Evolutionary conservation across 2,888 invertebrate genomes (phyloP), one percentile per base, ranked within the genome.

Genomic region (Dioctria linearis): DNA sequence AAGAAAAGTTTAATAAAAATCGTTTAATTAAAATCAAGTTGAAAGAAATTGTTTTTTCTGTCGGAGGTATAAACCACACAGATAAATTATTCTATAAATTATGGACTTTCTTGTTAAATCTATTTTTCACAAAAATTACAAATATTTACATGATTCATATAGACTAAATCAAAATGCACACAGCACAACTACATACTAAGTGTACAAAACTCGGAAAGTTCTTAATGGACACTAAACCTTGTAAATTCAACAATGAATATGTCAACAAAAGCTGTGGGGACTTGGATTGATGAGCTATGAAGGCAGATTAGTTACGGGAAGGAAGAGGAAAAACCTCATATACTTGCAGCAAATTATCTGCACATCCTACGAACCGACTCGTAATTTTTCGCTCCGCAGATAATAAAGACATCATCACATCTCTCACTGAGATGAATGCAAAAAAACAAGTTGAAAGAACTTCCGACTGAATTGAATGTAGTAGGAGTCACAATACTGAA

Each of bases 241-340:
- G 46, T 46, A 42, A 67, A 37, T 46, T 67, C 67, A 67, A 67
- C 67, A 67, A 67, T 67, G 67, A 37, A 49, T 42, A 6, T n/a
- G 37, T 37, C 67, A 67, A 67, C 67, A 67, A 67, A 25, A 43
- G 67, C n/a, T 42, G 13, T 25, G 25, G 65, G n/a, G 65, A 46
- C 67, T 67, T 43, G 67, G 67, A 67, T 67, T 67, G 67, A 67
- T 67, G 67, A 67, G 67, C 67, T 67, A 67, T 67, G 67, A 67
- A 67, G 25, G 25, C 13, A 49, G 49, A 67, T 67, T 67, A 67
- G 67, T 67, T 49, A 46, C 9, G 67, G 67, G 25, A 67, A 46
- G 49, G 37, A 49, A 43, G 49, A 46, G 37, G 49, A 13, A 42
- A 67, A 42, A 42, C 25, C 67, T 46, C 46, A 67, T 67, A 67